Conservation (phyloP, 2,797 vertebrate species). For the Podargus strigoides region DNA sequence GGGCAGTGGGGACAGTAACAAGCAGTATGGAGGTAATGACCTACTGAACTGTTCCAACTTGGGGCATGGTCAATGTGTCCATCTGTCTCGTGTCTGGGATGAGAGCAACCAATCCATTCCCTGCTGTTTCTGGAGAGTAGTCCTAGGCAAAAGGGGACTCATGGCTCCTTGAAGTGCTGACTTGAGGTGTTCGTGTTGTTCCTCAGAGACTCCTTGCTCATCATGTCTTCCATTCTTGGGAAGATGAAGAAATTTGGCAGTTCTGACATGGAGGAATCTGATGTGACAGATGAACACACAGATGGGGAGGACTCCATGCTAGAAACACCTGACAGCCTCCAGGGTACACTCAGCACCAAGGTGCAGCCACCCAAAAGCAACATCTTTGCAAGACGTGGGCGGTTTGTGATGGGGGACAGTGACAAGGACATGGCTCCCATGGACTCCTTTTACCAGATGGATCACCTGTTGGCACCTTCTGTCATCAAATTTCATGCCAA, state of each 20-base stretch:
- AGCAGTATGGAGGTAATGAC: neutral
- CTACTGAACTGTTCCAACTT: neutral
- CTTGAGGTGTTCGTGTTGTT: neutral
- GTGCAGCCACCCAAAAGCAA: constrained; percentile 55
- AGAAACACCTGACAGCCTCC: constrained; percentile 46
- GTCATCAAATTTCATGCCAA: constrained; percentile 78
- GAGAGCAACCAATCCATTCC: neutral
- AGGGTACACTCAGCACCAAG: neutral
- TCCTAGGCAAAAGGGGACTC: neutral
- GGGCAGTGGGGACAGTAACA: neutral
- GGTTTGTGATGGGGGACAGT: constrained; percentile 68
- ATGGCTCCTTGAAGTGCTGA: neutral
- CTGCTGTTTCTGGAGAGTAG: neutral
- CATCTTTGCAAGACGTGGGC: constrained; percentile 51
- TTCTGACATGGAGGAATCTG: constrained; percentile 68
- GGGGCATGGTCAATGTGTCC: neutral
- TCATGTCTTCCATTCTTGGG: constrained; percentile 49
- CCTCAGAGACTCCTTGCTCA: constrained; percentile 11
- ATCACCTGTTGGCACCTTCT: constrained; percentile 63
- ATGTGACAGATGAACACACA: constrained; percentile 55
- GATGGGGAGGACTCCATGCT: constrained; percentile 74
- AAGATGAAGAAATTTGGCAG: constrained; percentile 80
- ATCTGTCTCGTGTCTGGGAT: neutral
- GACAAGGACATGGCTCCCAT: constrained; percentile 77
- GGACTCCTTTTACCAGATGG: constrained; percentile 86